Percentiles rank a stretch among this genome's conserved stretches.
Evolutionary conservation across 2,888 invertebrate species (phyloP).

Genomic region (Stenodera caucasica): DNA sequence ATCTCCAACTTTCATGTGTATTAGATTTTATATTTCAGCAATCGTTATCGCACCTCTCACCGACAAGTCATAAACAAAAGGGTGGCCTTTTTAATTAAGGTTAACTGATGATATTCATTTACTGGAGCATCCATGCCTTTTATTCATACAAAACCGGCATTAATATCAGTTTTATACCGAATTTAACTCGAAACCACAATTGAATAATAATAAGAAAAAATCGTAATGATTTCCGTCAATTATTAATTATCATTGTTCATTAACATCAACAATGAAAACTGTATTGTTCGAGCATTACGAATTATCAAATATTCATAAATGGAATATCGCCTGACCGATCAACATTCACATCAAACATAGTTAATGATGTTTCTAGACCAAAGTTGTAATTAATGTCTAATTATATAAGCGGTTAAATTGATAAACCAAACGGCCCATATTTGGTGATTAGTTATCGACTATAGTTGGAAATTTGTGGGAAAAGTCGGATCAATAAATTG

Average conservation of each 20-base stretch:
- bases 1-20: neutral
- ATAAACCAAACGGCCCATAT: neutral
- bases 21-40: slow-evolving; percentile 19
- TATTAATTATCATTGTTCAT: no score
- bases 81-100: slow-evolving; percentile 41
- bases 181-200: no score
- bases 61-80: slow-evolving; percentile 43
- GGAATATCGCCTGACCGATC: neutral
- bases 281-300: no score
- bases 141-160: no score
- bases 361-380: neutral
- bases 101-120: slow-evolving; percentile 33
- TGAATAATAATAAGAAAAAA: no score
- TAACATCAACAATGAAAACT: no score
- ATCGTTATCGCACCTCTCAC: slow-evolving; percentile 38
- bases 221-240: no score
- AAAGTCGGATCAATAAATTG: no score
- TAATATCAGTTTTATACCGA: no score
- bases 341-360: neutral
- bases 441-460: neutral
- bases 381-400: neutral
- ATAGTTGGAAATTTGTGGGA: neutral
- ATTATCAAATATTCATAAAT: neutral
- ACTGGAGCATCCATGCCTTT: no score
- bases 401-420: neutral